Conservation (phyloP, 2,797 vertebrate genomes). For the Cynodonichthys magdalenae region DNA sequence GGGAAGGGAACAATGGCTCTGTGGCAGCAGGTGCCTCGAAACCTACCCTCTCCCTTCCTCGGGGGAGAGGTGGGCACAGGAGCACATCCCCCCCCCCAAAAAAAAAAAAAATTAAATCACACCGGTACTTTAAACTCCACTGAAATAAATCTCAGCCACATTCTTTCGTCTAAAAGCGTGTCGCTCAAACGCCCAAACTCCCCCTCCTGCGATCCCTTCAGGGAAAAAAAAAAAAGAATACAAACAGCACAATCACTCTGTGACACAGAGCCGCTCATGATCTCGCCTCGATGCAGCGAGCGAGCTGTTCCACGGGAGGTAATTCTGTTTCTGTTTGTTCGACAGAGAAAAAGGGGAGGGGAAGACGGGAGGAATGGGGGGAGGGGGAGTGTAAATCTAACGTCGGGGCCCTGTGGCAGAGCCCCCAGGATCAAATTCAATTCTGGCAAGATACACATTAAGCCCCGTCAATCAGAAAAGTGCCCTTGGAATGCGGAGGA, state of each 20-base stretch:
- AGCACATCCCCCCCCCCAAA: conserved; percentile 19
- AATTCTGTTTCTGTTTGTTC: conserved; percentile 90
- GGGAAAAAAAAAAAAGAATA: conserved; percentile 20
- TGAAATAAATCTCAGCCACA: conserved; percentile 51
- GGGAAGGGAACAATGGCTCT: conserved; percentile 54
- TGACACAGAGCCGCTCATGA: conserved; percentile 61
- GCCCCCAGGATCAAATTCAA: conserved; percentile 92
- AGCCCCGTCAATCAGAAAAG: conserved; percentile 89
- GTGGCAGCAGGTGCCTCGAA: conserved; percentile 59
- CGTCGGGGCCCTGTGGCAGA: conserved; percentile 84
- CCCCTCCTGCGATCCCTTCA: conserved; percentile 2
- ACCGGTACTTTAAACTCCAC: conserved; percentile 49
- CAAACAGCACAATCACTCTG: conserved; percentile 42
- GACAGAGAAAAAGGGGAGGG: conserved; percentile 58
- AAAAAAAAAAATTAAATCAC: conserved; percentile 18
- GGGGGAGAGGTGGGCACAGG: conserved; percentile 21
- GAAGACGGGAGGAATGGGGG: conserved; percentile 20
- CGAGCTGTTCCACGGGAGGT: conserved; percentile 77
- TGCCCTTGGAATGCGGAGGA: conserved; percentile 88
- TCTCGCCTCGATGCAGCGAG: conserved; percentile 70
- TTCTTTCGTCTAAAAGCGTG: not conserved
- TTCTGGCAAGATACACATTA: conserved; percentile 91
- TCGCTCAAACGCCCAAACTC: conserved; percentile 45
- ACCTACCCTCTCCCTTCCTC: conserved; percentile 14
- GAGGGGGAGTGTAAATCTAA: conserved; percentile 82